Evolutionary conservation across 2,113 vertebrate species (phyloP).

Genomic region (Lamprologus tigripictilis): DNA sequence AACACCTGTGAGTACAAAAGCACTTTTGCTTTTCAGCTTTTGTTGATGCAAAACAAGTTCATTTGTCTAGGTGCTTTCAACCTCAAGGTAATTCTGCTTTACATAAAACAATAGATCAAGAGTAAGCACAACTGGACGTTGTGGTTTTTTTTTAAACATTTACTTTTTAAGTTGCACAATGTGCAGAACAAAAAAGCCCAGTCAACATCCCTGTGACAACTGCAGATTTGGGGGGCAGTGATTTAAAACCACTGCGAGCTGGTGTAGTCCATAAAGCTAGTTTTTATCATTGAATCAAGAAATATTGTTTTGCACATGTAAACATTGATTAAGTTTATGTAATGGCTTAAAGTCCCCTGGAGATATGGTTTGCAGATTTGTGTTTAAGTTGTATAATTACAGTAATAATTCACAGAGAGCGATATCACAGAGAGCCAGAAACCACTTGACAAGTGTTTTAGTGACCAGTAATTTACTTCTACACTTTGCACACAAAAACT

Average conservation of each 20-base stretch:
- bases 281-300: not conserved
- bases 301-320: not conserved
- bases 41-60: not conserved
- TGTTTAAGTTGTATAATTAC: not conserved
- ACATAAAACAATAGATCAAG: not conserved
- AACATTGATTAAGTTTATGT: not conserved
- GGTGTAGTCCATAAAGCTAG: not conserved
- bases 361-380: not conserved
- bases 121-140: not conserved
- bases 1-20: not conserved
- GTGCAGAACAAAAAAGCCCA: not conserved
- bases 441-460: not conserved
- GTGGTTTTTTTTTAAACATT: accelerated
- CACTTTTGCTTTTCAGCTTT: not conserved
- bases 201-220: not conserved
- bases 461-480: not conserved
- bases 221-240: not conserved
- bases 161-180: not conserved
- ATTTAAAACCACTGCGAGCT: not conserved
- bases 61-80: not conserved
- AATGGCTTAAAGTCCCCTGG: not conserved
- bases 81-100: not conserved
- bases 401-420: too few species aligned
- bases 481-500: not conserved
- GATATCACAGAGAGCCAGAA: not conserved